Evolutionary conservation across 2,113 vertebrate species (phyloP), one percentile per base, ranked within the genome.

Genomic region (Tenrec ecaudatus): DNA sequence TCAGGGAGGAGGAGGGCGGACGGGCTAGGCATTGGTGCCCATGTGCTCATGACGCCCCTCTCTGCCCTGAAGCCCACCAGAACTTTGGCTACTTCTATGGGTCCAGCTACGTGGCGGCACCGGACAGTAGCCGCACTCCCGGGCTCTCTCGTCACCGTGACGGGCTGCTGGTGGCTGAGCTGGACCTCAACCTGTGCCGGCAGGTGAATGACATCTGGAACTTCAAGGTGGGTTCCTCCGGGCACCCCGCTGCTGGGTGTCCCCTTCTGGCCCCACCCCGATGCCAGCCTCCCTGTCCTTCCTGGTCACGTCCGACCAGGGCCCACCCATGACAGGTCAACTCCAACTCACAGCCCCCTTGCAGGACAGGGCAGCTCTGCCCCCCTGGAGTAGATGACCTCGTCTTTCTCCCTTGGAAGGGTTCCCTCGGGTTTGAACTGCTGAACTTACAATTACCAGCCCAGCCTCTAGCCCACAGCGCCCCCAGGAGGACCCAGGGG

Each of bases 1-100:
- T 20, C 38, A 16, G 60, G n/a, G 76, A 15, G 76, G n/a, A 8
- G 3, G 23, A 53, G 38, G 3, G 36, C 40, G 9, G 17, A 62
- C 17, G 7, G 64, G 22, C 64, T 16, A 5, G 38, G 40, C 77
- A 66, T 27, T 1, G n/a, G 9, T 7, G 19, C 33, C 71, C 12
- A 8, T 12, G 25, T 1, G 23, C 76, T 88, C 47, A 0, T 0
- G 29, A 4, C 29, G 27, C 84, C 77, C 77, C 31, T 31, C 94
- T 33, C 36, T 12, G 6, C 79, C 91, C 85, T 96, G 12, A 95
- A 99, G 99, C 99, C 29, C 99, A 99, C 93, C 97, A 97, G 10
- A 98, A 99, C 86, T 98, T 99, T 0, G 99, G 99, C 77, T 97
- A 99, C 95, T 99, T 99, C 93, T 99, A 99, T 22, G 99, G 99